These are phyloP conservation scores for Andricus quercusramuli DNA, from an alignment of 2,888 invertebrate genomes.

Conservation along the genomic window DNA sequence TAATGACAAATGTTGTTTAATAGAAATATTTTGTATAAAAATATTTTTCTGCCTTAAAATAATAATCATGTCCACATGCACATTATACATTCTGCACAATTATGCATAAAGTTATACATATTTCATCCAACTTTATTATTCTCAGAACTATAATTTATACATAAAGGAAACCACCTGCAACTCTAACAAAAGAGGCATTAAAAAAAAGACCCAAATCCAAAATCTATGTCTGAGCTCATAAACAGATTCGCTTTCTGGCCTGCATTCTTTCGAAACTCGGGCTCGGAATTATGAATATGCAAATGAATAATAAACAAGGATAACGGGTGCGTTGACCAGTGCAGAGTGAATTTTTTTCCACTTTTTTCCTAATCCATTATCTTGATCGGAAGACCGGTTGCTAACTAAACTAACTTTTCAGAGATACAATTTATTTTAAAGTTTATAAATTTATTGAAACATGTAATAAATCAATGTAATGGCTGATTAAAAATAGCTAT, in stretches of 20 bases:
- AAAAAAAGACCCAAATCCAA: not conserved
- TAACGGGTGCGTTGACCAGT: constrained; percentile 38
- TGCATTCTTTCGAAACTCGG: constrained; percentile 23
- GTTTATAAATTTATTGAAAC: no score
- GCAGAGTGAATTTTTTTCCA: not conserved
- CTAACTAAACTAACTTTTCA: no score
- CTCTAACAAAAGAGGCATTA: not conserved
- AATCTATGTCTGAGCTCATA: not conserved
- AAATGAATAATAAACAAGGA: constrained; percentile 35
- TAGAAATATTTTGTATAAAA: no score
- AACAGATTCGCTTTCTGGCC: not conserved
- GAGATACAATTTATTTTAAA: no score
- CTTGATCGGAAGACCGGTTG: constrained; percentile 6
- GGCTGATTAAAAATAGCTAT: no score
- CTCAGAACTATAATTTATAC: not conserved
- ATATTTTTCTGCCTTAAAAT: no score
- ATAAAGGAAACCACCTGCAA: not conserved
- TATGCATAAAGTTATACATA: not conserved
- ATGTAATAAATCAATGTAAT: no score
- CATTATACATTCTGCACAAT: no score
- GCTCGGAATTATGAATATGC: constrained; percentile 32
- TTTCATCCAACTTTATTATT: not conserved
- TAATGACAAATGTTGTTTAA: no score
- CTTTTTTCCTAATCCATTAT: constrained; percentile 8
- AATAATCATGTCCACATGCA: no score